Evolutionary conservation across 2,888 invertebrate genomes (phyloP).

Genomic region (Smittia aterrima): DNA sequence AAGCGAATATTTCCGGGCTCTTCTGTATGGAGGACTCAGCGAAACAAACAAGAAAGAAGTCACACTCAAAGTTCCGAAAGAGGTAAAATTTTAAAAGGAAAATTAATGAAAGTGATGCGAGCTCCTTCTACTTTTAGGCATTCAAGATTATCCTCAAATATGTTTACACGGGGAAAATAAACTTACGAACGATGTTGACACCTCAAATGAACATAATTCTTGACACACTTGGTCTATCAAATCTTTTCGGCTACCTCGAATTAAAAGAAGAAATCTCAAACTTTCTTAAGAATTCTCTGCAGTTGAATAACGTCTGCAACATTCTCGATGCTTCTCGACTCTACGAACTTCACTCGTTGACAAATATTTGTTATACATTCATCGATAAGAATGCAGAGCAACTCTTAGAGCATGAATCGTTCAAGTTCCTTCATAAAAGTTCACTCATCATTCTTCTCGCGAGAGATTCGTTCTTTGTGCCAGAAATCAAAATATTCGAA

Average conservation of each 20-base stretch:
- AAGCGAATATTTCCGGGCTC: conserved; percentile 91
- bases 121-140: too few species aligned
- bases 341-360: conserved; percentile 64
- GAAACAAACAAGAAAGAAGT: conserved; percentile 78
- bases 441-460: conserved; percentile 82
- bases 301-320: conserved; percentile 87
- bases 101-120: too few species aligned
- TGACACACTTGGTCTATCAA: conserved; percentile 80
- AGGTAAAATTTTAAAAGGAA: too few species aligned
- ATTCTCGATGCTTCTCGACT: conserved; percentile 83
- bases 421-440: conserved; percentile 77
- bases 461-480: conserved; percentile 93
- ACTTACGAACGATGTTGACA: not conserved
- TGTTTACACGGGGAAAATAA: conserved; percentile 81
- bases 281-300: conserved; percentile 84
- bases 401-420: conserved; percentile 79
- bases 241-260: conserved; percentile 93
- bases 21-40: conserved; percentile 74
- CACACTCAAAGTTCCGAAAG: conserved; percentile 64
- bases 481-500: conserved; percentile 92
- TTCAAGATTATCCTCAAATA: conserved; percentile 90
- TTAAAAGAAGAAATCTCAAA: conserved; percentile 90
- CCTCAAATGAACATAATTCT: conserved; percentile 65
- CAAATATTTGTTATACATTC: conserved; percentile 82
- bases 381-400: conserved; percentile 87